A percentile compares a stretch with the other conserved stretches of the same genome.
phyloP scores from a whole-genome alignment of 1,140 invertebrate genomes.

The Chrysopa pallens region DNA sequence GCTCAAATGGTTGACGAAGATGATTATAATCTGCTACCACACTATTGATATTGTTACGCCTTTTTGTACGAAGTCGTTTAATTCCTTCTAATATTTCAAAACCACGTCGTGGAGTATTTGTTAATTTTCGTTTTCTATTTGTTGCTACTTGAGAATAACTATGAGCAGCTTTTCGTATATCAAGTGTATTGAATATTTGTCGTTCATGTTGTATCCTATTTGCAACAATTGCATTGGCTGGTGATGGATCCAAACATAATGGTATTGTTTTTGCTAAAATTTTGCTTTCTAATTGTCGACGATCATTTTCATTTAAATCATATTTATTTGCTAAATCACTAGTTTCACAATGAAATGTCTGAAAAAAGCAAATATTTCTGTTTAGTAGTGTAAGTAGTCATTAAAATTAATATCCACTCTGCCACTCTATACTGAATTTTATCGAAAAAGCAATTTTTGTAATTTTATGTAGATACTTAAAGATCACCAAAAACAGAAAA shows the following conservation, averaged over 20 bases:
- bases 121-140: conserved; percentile 73
- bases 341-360: conserved; percentile 60
- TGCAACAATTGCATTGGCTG: conserved; percentile 51
- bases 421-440: too few relatives aligned
- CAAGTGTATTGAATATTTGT: conserved; percentile 52
- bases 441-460: too few relatives aligned
- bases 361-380: conserved; percentile 13
- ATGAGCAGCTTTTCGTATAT: conserved; percentile 51
- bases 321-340: conserved; percentile 44
- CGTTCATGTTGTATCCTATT: conserved; percentile 55
- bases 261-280: conserved; percentile 68
- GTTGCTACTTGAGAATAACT: conserved; percentile 61
- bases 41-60: not conserved
- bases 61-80: conserved; percentile 13
- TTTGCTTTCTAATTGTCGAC: conserved; percentile 60
- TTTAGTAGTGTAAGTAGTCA: not conserved
- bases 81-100: conserved; percentile 53
- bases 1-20: too few relatives aligned
- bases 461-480: too few relatives aligned
- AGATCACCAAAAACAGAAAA: too few relatives aligned
- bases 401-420: too few relatives aligned
- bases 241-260: conserved; percentile 72
- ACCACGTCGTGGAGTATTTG: conserved; percentile 59
- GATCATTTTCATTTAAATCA: conserved; percentile 61
- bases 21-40: too few relatives aligned